Conservation (phyloP, 2,113 vertebrate species). For the Hydropotes inermis region DNA sequence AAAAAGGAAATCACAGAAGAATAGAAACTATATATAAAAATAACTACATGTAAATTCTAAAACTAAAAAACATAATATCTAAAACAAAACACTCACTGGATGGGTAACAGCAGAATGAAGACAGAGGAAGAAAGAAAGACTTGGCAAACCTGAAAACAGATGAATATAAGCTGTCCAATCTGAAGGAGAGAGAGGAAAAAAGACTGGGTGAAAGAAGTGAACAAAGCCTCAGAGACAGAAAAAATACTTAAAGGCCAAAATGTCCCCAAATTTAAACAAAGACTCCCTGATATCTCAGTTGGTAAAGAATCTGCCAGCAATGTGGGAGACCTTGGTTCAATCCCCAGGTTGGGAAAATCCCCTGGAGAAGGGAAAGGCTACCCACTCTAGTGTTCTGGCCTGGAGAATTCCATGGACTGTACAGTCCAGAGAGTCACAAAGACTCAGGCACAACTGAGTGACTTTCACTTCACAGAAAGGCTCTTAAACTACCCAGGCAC, state of each 20-base stretch:
- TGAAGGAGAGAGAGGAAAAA: not conserved
- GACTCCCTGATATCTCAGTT: no score
- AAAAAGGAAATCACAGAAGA: not conserved
- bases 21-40: not conserved
- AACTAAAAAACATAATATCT: not conserved
- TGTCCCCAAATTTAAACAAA: not conserved
- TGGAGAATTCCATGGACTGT: no score
- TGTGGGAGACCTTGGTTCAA: rapidly evolving
- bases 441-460: no score
- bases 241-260: not conserved
- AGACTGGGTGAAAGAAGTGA: not conserved
- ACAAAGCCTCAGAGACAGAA: not conserved
- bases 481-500: not conserved
- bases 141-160: not conserved
- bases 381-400: no score
- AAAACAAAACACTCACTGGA: not conserved
- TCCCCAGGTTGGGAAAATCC: no score
- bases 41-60: not conserved
- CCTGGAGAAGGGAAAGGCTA: no score
- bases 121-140: not conserved
- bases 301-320: no score
- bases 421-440: no score
- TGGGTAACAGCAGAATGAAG: not conserved
- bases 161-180: not conserved
- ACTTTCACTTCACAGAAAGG: not conserved